Evolutionary conservation across 2,888 invertebrate species (phyloP).

Genomic region (Polydrusus pterygomalis): DNA sequence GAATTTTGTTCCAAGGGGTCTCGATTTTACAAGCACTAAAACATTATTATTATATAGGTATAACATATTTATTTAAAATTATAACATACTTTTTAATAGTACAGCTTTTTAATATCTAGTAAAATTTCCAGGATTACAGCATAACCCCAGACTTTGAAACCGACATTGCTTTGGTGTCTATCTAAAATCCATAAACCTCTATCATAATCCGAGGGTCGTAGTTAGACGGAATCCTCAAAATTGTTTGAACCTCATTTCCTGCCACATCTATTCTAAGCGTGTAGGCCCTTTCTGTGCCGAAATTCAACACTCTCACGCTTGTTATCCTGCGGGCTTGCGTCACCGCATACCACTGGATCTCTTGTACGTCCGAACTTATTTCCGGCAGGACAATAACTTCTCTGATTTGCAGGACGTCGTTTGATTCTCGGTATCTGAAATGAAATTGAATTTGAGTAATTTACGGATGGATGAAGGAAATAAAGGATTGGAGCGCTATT

Average conservation of each 20-base stretch:
- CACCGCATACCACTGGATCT: conserved; percentile 61
- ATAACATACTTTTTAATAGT: too few relatives aligned
- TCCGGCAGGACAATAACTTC: conserved; percentile 58
- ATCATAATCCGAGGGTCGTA: conserved; percentile 62
- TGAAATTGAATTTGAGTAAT: conserved; percentile 51
- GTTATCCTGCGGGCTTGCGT: conserved; percentile 59
- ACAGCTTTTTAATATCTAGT: too few relatives aligned
- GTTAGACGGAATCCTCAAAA: conserved; percentile 59
- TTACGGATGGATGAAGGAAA: conserved; percentile 39
- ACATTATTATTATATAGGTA: too few relatives aligned
- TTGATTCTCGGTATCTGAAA: conserved; percentile 56
- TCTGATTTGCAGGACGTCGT: conserved; percentile 59
- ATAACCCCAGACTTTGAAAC: conserved; percentile 12
- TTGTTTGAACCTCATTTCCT: conserved; percentile 59
- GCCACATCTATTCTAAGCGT: conserved; percentile 61
- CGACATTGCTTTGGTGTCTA: background rate
- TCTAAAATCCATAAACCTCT: conserved; percentile 62
- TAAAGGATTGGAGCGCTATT: conserved; percentile 22
- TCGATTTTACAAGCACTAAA: too few relatives aligned
- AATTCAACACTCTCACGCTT: conserved; percentile 62
- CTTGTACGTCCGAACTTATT: conserved; percentile 58
- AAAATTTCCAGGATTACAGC: background rate
- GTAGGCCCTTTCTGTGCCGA: conserved; percentile 62
- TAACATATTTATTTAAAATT: too few relatives aligned
- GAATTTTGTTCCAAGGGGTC: too few relatives aligned